phyloP scores from a whole-genome alignment of 2,797 vertebrate species.

The Enteromius argenteus region DNA sequence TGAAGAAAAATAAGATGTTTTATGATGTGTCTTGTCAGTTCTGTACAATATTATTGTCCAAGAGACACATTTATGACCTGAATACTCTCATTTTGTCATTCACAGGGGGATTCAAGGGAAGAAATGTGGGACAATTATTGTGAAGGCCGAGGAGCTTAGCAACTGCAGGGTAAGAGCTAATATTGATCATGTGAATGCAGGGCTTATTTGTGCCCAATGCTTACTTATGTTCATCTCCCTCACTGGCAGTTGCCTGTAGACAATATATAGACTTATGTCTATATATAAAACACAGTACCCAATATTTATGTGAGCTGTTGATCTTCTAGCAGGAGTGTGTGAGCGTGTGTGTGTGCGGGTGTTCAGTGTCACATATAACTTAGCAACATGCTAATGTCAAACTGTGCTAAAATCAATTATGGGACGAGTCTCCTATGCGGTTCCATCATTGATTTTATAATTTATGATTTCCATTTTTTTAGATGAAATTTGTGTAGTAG shows the following conservation, averaged over 20 bases:
- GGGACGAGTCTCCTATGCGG: not conserved
- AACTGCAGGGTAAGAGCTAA: slow-evolving; percentile 90
- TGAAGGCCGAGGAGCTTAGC: slow-evolving; percentile 92
- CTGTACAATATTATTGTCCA: not conserved
- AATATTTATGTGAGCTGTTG: not conserved
- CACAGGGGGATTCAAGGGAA: slow-evolving; percentile 90
- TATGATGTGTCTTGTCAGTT: not conserved
- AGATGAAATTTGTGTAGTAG: not conserved
- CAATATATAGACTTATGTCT: not conserved
- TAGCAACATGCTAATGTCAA: not conserved
- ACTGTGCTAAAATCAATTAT: not conserved
- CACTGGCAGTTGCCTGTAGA: not conserved
- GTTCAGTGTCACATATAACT: not conserved
- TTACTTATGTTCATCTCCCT: not conserved
- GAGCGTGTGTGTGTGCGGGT: not conserved
- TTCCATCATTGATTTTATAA: slow-evolving; percentile 2
- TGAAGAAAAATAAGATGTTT: not conserved
- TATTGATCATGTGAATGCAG: slow-evolving; percentile 9
- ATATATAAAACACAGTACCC: not conserved
- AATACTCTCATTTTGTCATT: slow-evolving; percentile 38
- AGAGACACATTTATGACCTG: slow-evolving; percentile 15
- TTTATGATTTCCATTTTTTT: not conserved
- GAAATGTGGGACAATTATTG: slow-evolving; percentile 91
- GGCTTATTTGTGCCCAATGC: not conserved
- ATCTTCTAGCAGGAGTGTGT: not conserved